Percentiles rank a stretch among this genome's conserved stretches.
phyloP scores from a whole-genome alignment of 2,888 invertebrate species.

The Drosophila meridionalis region DNA sequence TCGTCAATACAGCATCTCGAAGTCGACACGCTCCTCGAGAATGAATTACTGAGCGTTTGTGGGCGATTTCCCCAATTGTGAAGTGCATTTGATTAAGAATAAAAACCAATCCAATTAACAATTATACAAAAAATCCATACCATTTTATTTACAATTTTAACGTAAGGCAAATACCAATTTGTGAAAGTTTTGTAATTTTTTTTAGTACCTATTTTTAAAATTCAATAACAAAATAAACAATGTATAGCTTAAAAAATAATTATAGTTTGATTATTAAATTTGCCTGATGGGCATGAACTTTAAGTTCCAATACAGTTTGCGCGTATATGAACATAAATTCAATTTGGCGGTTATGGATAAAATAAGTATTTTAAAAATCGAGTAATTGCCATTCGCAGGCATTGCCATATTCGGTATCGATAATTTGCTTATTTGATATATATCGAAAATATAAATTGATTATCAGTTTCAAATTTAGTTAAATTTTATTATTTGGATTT shows the following conservation, averaged over 20 bases:
- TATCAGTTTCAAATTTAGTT: not conserved
- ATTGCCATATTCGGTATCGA: not conserved
- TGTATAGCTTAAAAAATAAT: conserved; percentile 30
- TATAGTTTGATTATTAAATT: not conserved
- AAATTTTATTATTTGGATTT: not conserved
- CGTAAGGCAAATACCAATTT: conserved; percentile 37
- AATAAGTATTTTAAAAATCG: too few relatives aligned
- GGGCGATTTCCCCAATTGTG: conserved; percentile 23
- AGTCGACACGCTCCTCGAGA: conserved; percentile 82
- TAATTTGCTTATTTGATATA: not conserved
- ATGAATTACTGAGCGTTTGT: conserved; percentile 58
- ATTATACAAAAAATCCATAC: conserved; percentile 25
- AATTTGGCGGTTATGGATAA: not conserved
- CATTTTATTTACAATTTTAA: conserved; percentile 41
- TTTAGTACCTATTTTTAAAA: conserved; percentile 45
- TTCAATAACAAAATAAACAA: conserved; percentile 39
- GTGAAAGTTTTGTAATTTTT: conserved; percentile 57
- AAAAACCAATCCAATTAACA: conserved; percentile 12
- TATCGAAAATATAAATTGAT: conserved; percentile 5
- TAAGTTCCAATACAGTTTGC: not conserved
- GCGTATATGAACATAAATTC: not conserved
- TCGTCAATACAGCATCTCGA: conserved; percentile 93
- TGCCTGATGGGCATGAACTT: too few relatives aligned
- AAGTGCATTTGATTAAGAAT: conserved; percentile 62
- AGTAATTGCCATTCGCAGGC: conserved; percentile 1